A percentile compares a stretch with the other conserved stretches of the same genome.
Conservation (phyloP, 1,140 invertebrate species). For the Hypothenemus hampei region DNA sequence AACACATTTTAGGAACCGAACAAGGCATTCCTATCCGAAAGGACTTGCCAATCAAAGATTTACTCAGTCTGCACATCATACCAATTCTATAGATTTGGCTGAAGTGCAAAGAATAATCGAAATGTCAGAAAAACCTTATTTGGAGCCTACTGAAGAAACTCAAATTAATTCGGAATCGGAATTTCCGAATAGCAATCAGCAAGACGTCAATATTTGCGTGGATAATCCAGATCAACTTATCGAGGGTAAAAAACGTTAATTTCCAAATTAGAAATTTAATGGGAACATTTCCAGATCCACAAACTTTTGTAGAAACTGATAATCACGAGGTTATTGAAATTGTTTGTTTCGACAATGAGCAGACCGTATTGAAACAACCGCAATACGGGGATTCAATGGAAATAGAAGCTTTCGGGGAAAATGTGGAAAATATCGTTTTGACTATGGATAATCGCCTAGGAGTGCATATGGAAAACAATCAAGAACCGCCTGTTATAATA, state of each 20-base stretch:
- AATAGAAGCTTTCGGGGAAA: constrained; percentile 12
- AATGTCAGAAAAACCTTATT: constrained; percentile 10
- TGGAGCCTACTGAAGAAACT: not conserved
- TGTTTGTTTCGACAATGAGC: constrained; percentile 19
- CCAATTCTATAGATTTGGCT: constrained; percentile 1
- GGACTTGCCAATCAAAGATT: no score
- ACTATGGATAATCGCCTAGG: not conserved
- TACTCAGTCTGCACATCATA: no score
- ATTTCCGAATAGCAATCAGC: not conserved
- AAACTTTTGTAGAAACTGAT: constrained; percentile 8
- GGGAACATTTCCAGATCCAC: not conserved
- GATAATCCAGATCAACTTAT: constrained; percentile 6
- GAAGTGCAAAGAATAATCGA: constrained; percentile 17
- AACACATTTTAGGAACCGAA: no score
- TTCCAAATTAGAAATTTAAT: no score
- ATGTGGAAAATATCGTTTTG: constrained; percentile 3
- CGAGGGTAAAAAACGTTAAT: no score
- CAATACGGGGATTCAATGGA: constrained; percentile 3
- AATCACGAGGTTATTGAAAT: constrained; percentile 20
- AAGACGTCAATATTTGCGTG: constrained; percentile 8
- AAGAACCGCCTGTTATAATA: constrained; percentile 14
- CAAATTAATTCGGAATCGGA: not conserved
- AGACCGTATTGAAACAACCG: not conserved
- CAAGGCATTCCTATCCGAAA: no score
- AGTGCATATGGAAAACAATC: not conserved